These are phyloP conservation scores for Holotrichia oblita DNA, from an alignment of 1,140 invertebrate genomes.

Conservation along the genomic window DNA sequence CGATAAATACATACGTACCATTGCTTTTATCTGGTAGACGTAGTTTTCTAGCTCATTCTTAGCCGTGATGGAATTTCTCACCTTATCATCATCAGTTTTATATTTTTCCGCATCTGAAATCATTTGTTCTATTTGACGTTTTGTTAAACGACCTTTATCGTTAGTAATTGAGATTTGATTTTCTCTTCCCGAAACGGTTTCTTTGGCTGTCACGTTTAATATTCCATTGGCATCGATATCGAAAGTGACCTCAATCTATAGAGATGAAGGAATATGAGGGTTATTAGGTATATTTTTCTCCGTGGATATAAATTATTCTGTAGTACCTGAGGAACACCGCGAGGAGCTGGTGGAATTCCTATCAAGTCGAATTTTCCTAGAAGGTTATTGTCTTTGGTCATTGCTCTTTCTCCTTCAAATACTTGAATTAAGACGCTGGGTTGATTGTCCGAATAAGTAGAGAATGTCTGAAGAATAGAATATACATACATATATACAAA, in stretches of 20 bases:
- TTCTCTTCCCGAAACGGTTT: conserved; percentile 63
- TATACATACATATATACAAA: too few species aligned
- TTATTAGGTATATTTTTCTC: neutral
- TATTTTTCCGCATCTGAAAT: conserved; percentile 69
- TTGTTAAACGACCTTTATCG: conserved; percentile 60
- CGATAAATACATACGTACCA: conserved; percentile 49
- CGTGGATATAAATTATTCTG: conserved; percentile 8
- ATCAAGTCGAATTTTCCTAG: conserved; percentile 75
- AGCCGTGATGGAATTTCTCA: conserved; percentile 66
- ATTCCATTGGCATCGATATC: conserved; percentile 68
- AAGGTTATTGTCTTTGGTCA: conserved; percentile 76
- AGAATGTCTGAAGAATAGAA: conserved; percentile 55
- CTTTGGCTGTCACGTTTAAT: conserved; percentile 69
- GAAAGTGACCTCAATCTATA: conserved; percentile 63
- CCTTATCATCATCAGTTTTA: conserved; percentile 65
- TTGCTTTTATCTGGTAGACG: conserved; percentile 74
- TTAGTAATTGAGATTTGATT: conserved; percentile 64
- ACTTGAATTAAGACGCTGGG: conserved; percentile 68
- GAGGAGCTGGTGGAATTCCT: conserved; percentile 72
- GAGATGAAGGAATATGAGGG: neutral
- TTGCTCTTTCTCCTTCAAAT: conserved; percentile 72
- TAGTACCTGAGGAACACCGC: conserved; percentile 57
- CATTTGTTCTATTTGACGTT: conserved; percentile 66
- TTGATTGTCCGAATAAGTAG: conserved; percentile 62
- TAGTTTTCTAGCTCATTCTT: conserved; percentile 79